A percentile compares a stretch with the other conserved stretches of the same genome.
Evolutionary conservation across 2,888 invertebrate genomes (phyloP).

Genomic region (Automeris io): DNA sequence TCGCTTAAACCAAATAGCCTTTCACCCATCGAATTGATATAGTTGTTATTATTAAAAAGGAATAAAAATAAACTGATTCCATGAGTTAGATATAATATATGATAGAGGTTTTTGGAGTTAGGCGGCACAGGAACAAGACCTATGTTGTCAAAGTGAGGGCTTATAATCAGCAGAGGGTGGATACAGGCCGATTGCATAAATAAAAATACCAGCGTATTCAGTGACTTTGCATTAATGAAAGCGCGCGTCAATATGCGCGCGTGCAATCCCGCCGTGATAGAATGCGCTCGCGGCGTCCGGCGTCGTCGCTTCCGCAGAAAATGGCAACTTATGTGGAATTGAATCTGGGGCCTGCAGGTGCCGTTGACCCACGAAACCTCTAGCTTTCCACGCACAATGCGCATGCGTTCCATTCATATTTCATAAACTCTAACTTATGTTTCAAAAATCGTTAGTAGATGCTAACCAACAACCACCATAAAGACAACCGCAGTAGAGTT

Average conservation of each 20-base stretch:
- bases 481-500: too few species aligned
- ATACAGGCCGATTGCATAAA: too few species aligned
- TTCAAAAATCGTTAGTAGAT: too few species aligned
- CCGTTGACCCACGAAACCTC: conserved; percentile 63
- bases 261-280: conserved; percentile 64
- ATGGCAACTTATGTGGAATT: conserved; percentile 73
- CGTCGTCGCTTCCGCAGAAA: conserved; percentile 65
- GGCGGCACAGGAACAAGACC: too few species aligned
- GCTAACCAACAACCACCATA: too few species aligned
- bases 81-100: conserved; percentile 45
- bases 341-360: conserved; percentile 68
- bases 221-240: conserved; percentile 64
- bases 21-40: conserved; percentile 16
- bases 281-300: conserved; percentile 48
- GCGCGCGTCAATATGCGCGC: conserved; percentile 64
- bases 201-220: conserved; percentile 38
- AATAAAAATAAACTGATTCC: conserved; percentile 43
- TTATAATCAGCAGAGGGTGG: too few species aligned
- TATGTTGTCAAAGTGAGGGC: too few species aligned
- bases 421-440: too few species aligned
- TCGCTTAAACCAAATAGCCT: too few species aligned
- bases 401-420: conserved; percentile 61
- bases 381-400: conserved; percentile 51
- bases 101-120: too few species aligned
- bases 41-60: too few species aligned